Evolutionary conservation across 1,140 invertebrate genomes (phyloP).

Genomic region (Orchesella cincta): DNA sequence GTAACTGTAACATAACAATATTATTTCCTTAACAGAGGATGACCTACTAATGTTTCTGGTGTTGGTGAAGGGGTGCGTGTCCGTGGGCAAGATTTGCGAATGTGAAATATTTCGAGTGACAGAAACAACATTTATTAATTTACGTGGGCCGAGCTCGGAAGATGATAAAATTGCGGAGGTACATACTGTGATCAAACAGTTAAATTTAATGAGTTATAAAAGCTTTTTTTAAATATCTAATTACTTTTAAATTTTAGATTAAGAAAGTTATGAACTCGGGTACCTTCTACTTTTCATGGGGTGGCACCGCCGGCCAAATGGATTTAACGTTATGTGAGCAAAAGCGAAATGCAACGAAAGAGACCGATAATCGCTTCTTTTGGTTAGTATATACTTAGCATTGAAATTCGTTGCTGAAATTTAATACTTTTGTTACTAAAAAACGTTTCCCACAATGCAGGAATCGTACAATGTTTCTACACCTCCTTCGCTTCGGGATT

Average conservation of each 20-base stretch:
- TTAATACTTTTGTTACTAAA: slow-evolving; percentile 8
- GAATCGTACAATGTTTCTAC: slow-evolving; percentile 92
- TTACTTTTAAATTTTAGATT: slow-evolving; percentile 31
- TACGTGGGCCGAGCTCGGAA: slow-evolving; percentile 72
- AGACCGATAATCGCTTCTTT: slow-evolving; percentile 93
- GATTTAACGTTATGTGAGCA: slow-evolving; percentile 94
- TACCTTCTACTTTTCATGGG: slow-evolving; percentile 94
- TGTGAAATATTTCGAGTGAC: slow-evolving; percentile 92
- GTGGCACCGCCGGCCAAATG: slow-evolving; percentile 60
- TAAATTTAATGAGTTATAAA: not conserved
- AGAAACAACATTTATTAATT: slow-evolving; percentile 82
- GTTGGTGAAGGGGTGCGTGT: slow-evolving; percentile 90
- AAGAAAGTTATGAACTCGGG: slow-evolving; percentile 88
- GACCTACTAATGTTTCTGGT: slow-evolving; percentile 81
- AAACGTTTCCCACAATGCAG: slow-evolving; percentile 55
- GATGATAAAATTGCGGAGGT: slow-evolving; percentile 79
- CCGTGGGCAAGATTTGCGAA: slow-evolving; percentile 89
- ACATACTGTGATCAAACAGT: slow-evolving; percentile 52
- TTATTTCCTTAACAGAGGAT: slow-evolving; percentile 64
- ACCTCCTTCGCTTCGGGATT: slow-evolving; percentile 85
- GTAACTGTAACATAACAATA: not conserved
- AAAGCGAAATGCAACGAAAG: slow-evolving; percentile 71
- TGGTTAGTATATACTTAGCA: slow-evolving; percentile 63
- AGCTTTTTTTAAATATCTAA: not conserved
- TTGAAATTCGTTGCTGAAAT: slow-evolving; percentile 5